A percentile compares a stretch with the other conserved stretches of the same genome.
These are phyloP conservation scores for Cardiocondyla obscurior DNA, from an alignment of 1,140 invertebrate genomes.

Conservation along the genomic window DNA sequence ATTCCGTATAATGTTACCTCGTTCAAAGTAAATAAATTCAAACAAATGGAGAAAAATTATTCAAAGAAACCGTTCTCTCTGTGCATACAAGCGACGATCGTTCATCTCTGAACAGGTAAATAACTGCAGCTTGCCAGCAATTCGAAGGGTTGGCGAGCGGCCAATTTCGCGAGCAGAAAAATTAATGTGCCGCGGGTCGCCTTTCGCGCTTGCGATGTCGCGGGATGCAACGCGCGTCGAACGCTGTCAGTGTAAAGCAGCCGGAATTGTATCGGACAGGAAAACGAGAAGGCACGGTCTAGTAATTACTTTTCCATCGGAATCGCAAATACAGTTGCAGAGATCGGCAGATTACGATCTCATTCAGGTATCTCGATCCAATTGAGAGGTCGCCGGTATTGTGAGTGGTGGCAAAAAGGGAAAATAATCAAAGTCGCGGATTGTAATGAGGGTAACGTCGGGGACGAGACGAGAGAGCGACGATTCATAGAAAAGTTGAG, in stretches of 20 bases:
- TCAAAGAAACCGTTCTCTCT: no score
- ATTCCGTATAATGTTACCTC: no score
- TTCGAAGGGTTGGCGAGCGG: not conserved
- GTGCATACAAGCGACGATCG: no score
- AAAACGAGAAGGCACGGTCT: not conserved
- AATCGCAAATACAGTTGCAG: constrained; percentile 59
- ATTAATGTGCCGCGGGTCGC: not conserved
- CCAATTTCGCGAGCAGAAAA: not conserved
- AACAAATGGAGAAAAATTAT: no score
- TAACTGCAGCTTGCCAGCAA: not conserved
- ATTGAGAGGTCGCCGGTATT: constrained; percentile 19
- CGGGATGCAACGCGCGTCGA: not conserved
- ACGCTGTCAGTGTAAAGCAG: not conserved
- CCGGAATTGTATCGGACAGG: not conserved
- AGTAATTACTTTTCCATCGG: constrained; percentile 48
- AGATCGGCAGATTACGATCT: constrained; percentile 64
- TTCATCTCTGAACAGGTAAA: not conserved
- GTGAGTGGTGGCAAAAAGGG: not conserved
- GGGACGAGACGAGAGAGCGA: not conserved
- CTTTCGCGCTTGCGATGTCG: not conserved
- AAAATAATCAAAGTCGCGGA: constrained; percentile 53
- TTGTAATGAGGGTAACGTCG: constrained; percentile 5
- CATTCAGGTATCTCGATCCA: constrained; percentile 62
- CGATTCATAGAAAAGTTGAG: not conserved
- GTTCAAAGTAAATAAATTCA: no score